Conservation (phyloP, 2,888 invertebrate species). For the Chloroclystis v-ata region DNA sequence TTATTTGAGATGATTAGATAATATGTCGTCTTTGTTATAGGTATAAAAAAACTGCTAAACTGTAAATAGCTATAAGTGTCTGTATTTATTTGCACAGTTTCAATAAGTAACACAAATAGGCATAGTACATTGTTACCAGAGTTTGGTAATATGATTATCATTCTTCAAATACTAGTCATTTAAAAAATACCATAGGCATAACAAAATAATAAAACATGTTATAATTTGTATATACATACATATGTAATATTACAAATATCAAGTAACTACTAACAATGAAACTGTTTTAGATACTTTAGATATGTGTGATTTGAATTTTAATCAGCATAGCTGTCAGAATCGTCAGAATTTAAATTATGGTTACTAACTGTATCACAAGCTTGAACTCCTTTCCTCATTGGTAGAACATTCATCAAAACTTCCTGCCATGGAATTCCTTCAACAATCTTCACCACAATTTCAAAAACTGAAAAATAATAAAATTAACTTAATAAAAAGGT, state of each 20-base stretch:
- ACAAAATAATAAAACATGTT: neutral
- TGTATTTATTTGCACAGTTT: neutral
- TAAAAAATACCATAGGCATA: neutral
- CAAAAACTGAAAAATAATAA: constrained; percentile 83
- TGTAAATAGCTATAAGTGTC: neutral
- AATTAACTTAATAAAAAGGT: constrained; percentile 4
- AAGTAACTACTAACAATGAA: neutral
- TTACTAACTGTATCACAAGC: constrained; percentile 49
- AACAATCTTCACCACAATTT: constrained; percentile 86
- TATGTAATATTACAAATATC: too few relatives aligned
- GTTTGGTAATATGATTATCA: neutral
- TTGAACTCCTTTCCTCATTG: constrained; percentile 85
- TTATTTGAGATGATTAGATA: too few relatives aligned
- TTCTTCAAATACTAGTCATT: constrained; percentile 8
- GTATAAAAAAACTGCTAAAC: neutral
- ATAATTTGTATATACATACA: too few relatives aligned
- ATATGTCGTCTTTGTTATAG: too few relatives aligned
- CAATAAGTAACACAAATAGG: neutral
- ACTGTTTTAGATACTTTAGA: neutral
- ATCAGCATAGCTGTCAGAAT: constrained; percentile 42
- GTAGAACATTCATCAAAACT: constrained; percentile 86
- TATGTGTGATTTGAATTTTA: neutral
- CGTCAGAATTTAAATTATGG: constrained; percentile 43
- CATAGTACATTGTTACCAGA: neutral
- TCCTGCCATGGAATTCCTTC: constrained; percentile 89